Evolutionary conservation across 2,888 invertebrate species (phyloP).

Genomic region (Synanthedon vespiformis): DNA sequence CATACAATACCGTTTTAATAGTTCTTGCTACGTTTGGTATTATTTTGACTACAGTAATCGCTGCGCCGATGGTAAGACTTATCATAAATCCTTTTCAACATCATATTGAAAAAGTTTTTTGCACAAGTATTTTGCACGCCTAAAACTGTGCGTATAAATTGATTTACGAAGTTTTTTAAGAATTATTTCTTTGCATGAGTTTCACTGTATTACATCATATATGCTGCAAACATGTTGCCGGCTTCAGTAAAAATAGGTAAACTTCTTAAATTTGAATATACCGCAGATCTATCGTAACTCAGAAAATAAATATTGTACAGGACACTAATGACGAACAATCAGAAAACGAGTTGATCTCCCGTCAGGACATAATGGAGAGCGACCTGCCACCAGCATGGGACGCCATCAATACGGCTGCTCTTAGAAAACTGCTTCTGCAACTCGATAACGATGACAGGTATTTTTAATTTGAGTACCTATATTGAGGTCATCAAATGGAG

Average conservation of each 20-base stretch:
- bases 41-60: constrained; percentile 29
- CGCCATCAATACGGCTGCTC: constrained; percentile 47
- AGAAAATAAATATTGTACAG: constrained; percentile 15
- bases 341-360: constrained; percentile 38
- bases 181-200: too few species aligned
- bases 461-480: too few species aligned
- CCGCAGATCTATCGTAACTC: background rate
- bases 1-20: constrained; percentile 26
- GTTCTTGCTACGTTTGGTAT: constrained; percentile 31
- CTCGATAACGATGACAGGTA: constrained; percentile 57
- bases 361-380: constrained; percentile 29
- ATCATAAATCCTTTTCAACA: too few species aligned
- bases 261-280: too few species aligned
- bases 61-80: constrained; percentile 46
- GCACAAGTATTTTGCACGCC: too few species aligned
- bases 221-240: too few species aligned
- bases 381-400: constrained; percentile 43
- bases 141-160: too few species aligned
- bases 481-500: too few species aligned
- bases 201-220: background rate
- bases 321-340: constrained; percentile 49
- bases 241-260: too few species aligned
- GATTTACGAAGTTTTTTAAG: too few species aligned
- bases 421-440: constrained; percentile 52
- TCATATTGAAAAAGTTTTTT: too few species aligned